A percentile compares a stretch with the other conserved stretches of the same genome.
These are phyloP conservation scores for Maniola hyperantus DNA, from an alignment of 2,888 invertebrate species.

Conservation along the genomic window DNA sequence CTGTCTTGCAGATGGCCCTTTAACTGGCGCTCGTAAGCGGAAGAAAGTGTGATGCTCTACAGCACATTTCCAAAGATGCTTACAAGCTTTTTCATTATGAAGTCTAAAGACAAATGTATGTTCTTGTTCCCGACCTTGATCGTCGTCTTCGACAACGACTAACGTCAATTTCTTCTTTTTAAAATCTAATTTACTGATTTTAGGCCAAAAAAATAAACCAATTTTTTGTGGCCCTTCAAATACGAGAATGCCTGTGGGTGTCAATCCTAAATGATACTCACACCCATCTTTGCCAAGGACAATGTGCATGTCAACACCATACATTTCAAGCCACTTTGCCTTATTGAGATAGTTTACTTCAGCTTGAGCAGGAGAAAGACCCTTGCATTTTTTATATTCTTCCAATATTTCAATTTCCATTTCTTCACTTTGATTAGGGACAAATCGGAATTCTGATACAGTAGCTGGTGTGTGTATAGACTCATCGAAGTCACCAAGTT, in stretches of 20 bases:
- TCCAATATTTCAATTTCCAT: constrained; percentile 97
- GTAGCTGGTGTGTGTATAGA: constrained; percentile 96
- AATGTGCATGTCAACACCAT: constrained; percentile 99
- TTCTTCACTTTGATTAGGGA: constrained; percentile 97
- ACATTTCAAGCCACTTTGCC: constrained; percentile 99
- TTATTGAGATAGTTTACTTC: constrained; percentile 97
- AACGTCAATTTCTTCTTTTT: constrained; percentile 98
- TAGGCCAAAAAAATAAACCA: constrained; percentile 99
- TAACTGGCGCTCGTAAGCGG: constrained; percentile 94
- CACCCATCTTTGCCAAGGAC: constrained; percentile 98
- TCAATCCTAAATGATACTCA: constrained; percentile 97
- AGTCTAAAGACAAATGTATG: constrained; percentile 99
- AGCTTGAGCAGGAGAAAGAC: constrained; percentile 96
- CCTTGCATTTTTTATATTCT: constrained; percentile 92
- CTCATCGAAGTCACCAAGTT: constrained; percentile 98
- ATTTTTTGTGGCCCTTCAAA: constrained; percentile 98
- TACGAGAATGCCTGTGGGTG: constrained; percentile 98
- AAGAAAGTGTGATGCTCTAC: constrained; percentile 99
- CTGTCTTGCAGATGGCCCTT: constrained; percentile 93
- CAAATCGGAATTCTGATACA: constrained; percentile 98
- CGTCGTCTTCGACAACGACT: constrained; percentile 99
- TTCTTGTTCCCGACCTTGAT: constrained; percentile 97
- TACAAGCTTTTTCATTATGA: constrained; percentile 98
- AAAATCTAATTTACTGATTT: constrained; percentile 98
- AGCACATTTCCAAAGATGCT: constrained; percentile 99